Conservation (phyloP, 2,113 vertebrate species). For the Sapajus apella region DNA sequence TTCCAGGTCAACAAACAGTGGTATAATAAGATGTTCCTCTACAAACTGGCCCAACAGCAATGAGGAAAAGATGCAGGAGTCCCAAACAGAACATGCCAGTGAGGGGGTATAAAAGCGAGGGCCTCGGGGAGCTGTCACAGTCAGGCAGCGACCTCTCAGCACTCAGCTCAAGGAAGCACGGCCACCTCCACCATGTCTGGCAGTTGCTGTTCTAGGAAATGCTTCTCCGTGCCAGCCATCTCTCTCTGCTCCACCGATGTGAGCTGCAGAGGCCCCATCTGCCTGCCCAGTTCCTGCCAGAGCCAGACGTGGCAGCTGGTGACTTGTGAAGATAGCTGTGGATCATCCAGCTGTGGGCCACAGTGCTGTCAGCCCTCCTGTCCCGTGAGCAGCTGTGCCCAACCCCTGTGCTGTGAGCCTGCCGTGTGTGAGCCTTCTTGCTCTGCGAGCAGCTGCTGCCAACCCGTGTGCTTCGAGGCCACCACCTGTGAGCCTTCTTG, state of each 20-base stretch:
- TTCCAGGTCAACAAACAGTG: conserved; percentile 56
- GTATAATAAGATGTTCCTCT: conserved; percentile 71
- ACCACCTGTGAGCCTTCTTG: conserved; percentile 31
- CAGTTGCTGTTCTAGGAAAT: conserved; percentile 71
- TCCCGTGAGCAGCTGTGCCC: background rate
- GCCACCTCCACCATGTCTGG: conserved; percentile 64
- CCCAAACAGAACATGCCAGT: background rate
- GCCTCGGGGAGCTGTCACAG: background rate
- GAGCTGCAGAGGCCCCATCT: conserved; percentile 62
- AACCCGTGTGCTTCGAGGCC: conserved; percentile 43
- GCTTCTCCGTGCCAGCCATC: conserved; percentile 63
- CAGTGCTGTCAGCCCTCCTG: conserved; percentile 35
- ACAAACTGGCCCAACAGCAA: conserved; percentile 45
- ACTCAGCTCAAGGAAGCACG: conserved; percentile 41
- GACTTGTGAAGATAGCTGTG: conserved; percentile 64
- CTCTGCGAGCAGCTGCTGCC: background rate
- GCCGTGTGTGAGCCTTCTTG: conserved; percentile 16
- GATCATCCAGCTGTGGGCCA: conserved; percentile 23
- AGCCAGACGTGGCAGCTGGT: conserved; percentile 76
- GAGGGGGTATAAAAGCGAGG: conserved; percentile 65
- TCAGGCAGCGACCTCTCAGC: background rate
- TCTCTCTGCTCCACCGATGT: conserved; percentile 73
- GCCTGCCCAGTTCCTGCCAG: conserved; percentile 71
- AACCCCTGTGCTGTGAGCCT: background rate
- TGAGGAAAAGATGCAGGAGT: conserved; percentile 64